These are phyloP conservation scores for Megalops cyprinoides DNA, from an alignment of 2,797 vertebrate genomes.

Conservation along the genomic window DNA sequence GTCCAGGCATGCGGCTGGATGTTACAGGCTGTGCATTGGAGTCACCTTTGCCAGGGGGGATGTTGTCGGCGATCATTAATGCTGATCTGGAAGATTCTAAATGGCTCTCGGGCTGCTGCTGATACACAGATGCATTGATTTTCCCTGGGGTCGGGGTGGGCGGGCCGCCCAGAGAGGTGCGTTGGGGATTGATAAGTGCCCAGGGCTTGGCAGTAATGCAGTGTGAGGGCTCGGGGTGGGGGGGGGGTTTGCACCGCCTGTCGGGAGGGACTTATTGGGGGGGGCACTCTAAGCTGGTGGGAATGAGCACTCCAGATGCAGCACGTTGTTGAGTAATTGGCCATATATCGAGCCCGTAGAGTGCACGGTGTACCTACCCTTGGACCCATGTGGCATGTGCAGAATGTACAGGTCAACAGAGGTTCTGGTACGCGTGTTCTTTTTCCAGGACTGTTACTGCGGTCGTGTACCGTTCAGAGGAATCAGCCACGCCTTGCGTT, in stretches of 20 bases:
- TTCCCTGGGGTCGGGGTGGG: too few species aligned
- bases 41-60: background rate
- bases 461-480: too few species aligned
- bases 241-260: background rate
- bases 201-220: background rate
- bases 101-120: background rate
- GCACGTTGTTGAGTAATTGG: too few species aligned
- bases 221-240: background rate
- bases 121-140: conserved; percentile 12
- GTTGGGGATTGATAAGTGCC: conserved; percentile 6
- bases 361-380: too few species aligned
- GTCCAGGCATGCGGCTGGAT: too few species aligned
- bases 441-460: background rate
- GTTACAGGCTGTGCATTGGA: too few species aligned
- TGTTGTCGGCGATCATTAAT: background rate
- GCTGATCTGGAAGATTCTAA: conserved; percentile 4
- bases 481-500: background rate
- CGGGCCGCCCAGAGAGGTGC: background rate
- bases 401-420: too few species aligned
- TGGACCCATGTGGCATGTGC: too few species aligned
- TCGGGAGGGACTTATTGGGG: too few species aligned
- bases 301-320: too few species aligned
- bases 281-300: background rate
- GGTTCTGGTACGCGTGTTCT: too few species aligned
- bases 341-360: too few species aligned